Conservation (phyloP, 2,888 invertebrate genomes). For the Oscheius sp. region DNA sequence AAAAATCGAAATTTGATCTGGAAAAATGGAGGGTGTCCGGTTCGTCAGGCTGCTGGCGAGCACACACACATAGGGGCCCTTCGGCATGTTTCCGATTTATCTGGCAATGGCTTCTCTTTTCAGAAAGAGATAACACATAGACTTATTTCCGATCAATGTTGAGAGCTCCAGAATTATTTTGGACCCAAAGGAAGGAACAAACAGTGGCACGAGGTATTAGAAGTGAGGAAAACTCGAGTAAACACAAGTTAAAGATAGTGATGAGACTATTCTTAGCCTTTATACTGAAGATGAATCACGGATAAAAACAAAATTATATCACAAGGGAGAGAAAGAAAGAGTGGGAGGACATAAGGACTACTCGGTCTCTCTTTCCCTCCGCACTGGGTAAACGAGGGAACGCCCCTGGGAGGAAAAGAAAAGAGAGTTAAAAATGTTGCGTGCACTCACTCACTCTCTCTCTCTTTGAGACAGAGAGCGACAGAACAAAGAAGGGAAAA, state of each 20-base stretch:
- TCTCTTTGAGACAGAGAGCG: too few species aligned
- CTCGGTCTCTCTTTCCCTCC: too few species aligned
- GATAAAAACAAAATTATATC: too few species aligned
- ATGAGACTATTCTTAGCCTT: too few species aligned
- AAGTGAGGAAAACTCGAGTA: too few species aligned
- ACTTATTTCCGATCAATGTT: constrained; percentile 6
- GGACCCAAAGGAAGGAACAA: too few species aligned
- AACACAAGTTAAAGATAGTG: too few species aligned
- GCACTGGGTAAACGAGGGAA: too few species aligned
- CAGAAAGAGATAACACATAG: neutral
- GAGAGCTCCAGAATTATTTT: neutral
- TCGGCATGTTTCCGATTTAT: constrained; percentile 9
- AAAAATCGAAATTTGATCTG: neutral
- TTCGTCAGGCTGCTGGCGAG: neutral
- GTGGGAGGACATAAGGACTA: too few species aligned
- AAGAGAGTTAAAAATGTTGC: neutral
- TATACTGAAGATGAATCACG: neutral
- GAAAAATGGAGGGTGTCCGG: neutral
- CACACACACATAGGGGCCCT: constrained; percentile 5
- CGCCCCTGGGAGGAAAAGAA: neutral
- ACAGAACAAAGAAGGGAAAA: neutral
- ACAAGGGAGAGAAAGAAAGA: too few species aligned
- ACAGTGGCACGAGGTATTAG: too few species aligned
- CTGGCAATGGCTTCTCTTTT: neutral
- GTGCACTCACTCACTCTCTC: too few species aligned